phyloP scores from a whole-genome alignment of 2,113 vertebrate genomes.

The Nymphicus hollandicus region DNA sequence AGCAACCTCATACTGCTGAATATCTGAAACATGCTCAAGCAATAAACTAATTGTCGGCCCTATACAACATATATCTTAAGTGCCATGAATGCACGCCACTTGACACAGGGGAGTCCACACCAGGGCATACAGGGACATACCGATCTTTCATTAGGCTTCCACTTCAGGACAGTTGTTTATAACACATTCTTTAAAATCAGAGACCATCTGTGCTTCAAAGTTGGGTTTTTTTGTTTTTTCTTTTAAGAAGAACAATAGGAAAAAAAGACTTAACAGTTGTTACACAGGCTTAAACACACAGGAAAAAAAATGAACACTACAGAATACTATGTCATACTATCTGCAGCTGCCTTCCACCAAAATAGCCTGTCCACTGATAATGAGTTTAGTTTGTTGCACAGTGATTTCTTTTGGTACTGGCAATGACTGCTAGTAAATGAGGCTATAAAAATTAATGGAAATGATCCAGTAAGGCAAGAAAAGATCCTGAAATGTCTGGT shows the following conservation, averaged over 20 bases:
- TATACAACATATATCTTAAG: accelerated
- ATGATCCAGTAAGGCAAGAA: not conserved
- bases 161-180: not conserved
- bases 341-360: slow-evolving; percentile 3
- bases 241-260: not conserved
- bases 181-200: not conserved
- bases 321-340: not conserved
- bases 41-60: not conserved
- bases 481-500: not conserved
- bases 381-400: not conserved
- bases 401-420: not conserved
- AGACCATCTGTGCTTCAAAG: not conserved
- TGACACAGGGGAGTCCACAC: not conserved
- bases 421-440: not conserved
- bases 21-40: not conserved
- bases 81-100: not conserved
- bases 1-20: not conserved
- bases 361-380: not conserved
- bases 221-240: not conserved
- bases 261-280: not conserved
- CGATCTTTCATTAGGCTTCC: not conserved
- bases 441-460: not conserved
- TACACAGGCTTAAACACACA: not conserved
- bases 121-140: not conserved
- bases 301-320: not conserved